These are phyloP conservation scores for Equus przewalskii DNA, from an alignment of 2,113 vertebrate genomes.

Conservation along the genomic window DNA sequence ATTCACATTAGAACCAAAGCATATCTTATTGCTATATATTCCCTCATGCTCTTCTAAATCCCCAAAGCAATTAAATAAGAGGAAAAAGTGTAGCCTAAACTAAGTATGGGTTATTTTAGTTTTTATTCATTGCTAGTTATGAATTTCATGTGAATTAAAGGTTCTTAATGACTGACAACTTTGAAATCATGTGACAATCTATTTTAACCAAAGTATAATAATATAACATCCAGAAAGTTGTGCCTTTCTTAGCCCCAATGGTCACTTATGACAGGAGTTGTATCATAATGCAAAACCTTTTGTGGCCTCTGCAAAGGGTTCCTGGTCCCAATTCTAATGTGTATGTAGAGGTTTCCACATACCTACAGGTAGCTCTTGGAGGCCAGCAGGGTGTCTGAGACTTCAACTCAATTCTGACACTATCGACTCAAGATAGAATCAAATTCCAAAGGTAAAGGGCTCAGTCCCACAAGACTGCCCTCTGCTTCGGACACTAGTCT, in stretches of 20 bases:
- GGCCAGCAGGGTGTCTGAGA: too few relatives aligned
- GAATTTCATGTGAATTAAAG: not conserved
- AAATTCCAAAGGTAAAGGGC: too few relatives aligned
- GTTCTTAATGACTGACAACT: not conserved
- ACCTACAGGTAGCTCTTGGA: too few relatives aligned
- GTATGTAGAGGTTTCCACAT: too few relatives aligned
- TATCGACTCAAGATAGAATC: too few relatives aligned
- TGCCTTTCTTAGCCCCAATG: not conserved
- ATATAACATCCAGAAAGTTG: not conserved
- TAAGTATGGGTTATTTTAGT: not conserved
- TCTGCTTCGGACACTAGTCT: too few relatives aligned
- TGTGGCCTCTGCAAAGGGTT: not conserved
- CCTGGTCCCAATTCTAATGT: too few relatives aligned
- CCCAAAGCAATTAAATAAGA: not conserved
- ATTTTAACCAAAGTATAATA: not conserved
- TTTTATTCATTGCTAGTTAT: not conserved
- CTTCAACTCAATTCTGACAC: too few relatives aligned
- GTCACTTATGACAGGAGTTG: not conserved
- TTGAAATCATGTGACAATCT: not conserved
- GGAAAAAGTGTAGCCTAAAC: not conserved
- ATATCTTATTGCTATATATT: not conserved
- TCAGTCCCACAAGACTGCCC: too few relatives aligned
- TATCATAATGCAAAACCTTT: not conserved
- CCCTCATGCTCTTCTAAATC: not conserved
- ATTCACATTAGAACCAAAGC: not conserved